phyloP scores from a whole-genome alignment of 2,113 vertebrate genomes.

The Caloenas nicobarica region DNA sequence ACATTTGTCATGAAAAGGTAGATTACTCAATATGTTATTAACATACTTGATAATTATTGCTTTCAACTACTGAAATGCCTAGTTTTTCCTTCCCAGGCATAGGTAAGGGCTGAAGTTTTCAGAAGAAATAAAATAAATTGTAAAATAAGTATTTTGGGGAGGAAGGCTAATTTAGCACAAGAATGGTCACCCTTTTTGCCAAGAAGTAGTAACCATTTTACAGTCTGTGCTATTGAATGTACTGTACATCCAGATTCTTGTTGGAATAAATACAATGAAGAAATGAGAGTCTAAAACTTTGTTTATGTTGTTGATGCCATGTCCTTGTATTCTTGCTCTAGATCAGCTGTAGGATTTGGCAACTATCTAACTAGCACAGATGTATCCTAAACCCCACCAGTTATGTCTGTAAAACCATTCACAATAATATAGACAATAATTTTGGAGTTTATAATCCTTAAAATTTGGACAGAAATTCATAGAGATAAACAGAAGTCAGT shows the following conservation, averaged over 20 bases:
- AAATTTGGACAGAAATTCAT: neutral
- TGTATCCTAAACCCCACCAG: neutral
- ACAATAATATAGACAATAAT: neutral
- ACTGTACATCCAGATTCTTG: neutral
- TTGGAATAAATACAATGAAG: neutral
- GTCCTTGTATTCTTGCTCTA: neutral
- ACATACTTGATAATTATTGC: neutral
- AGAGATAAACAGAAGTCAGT: neutral
- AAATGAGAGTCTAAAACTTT: neutral
- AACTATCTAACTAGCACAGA: neutral
- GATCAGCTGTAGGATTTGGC: neutral
- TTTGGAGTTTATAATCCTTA: neutral
- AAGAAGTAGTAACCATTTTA: neutral
- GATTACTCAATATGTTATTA: neutral
- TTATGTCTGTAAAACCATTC: neutral
- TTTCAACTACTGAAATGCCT: neutral
- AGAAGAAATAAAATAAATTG: neutral
- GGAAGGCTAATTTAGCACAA: neutral
- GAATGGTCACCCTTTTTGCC: neutral
- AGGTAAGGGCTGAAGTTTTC: neutral
- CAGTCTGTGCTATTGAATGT: neutral
- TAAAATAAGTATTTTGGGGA: neutral
- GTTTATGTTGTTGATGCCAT: neutral
- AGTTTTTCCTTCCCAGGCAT: neutral
- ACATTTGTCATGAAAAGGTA: neutral